phyloP scores from a whole-genome alignment of 2,113 vertebrate genomes.

The Naja naja region DNA sequence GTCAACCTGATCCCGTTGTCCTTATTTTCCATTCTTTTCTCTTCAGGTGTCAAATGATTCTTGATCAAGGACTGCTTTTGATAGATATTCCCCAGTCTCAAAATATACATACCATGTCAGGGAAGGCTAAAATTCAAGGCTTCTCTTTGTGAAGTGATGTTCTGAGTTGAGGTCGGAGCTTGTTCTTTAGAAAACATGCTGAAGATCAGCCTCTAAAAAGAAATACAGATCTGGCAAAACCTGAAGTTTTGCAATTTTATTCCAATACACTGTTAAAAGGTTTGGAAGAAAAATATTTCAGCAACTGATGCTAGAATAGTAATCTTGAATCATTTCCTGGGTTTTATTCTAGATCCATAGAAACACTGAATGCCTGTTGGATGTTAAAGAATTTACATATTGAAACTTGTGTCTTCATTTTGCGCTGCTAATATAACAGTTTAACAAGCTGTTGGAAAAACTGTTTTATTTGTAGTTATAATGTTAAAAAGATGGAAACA shows the following conservation, averaged over 20 bases:
- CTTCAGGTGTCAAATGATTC: background rate
- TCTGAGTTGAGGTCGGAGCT: too few relatives aligned
- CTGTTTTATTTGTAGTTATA: background rate
- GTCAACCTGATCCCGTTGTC: background rate
- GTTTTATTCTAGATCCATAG: background rate
- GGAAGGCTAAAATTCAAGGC: background rate
- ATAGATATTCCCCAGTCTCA: background rate
- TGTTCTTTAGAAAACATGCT: background rate
- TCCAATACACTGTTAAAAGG: background rate
- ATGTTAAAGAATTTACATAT: background rate
- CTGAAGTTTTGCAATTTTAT: background rate
- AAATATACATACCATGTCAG: background rate
- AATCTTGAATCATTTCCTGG: background rate
- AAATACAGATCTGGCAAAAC: background rate
- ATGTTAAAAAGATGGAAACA: background rate
- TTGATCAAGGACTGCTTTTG: background rate
- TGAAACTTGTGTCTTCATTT: background rate
- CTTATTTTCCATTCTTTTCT: background rate
- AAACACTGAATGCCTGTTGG: background rate
- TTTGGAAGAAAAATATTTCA: background rate
- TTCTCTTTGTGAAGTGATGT: background rate
- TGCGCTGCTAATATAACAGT: background rate
- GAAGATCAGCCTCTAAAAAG: background rate
- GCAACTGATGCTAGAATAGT: background rate
- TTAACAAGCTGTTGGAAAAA: background rate